Evolutionary conservation across 2,888 invertebrate genomes (phyloP), one percentile per base, ranked within the genome.

Genomic region (Leptopilina syphax): DNA sequence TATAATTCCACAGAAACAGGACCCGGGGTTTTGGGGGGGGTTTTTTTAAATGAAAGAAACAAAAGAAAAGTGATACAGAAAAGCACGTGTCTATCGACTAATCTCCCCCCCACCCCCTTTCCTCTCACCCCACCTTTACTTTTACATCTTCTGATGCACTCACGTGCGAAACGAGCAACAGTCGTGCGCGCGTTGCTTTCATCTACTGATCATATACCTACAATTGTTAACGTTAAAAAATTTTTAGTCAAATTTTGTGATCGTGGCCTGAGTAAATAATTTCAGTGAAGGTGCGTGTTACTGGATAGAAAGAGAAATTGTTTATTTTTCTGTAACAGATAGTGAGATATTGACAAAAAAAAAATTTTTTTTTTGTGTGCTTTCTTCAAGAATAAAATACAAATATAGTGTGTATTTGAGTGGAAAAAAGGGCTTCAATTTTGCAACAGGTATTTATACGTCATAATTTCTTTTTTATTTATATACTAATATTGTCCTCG

Each of bases 141-240:
- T 54, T 27, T 50, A 57, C 27, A 13, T 27, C 70, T 73, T 73
- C 34, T 73, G n/a, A 13, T 73, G 34, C 54, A 57, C 70, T 73
- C 70, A 73, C 70, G 70, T 73, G 70, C 70, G 70, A 73, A 73
- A 54, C 34, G n/a, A 73, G 70, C 70, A 73, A 73, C 70, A 73
- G 70, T 73, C 70, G 70, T 73, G 54, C 57, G 70, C 70, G 70
- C 70, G 54, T 54, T 70, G 7, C 54, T 57, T 47, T n/a, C 13
- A 54, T 34, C 54, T 27, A n/a, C 65, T 54, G 50, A 34, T 70
- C 27, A 54, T 50, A 50, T 50, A 50, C 50, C 1, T 50, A 50
- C 12, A 50, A 50, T 12, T 50, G 13, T 12, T 73, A 54, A 54
- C 7, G 6, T 7, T 12, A n/a, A 70, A 12, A 34, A 7, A 1